Evolutionary conservation across 2,888 invertebrate species (phyloP).

Genomic region (Trichopoda pennipes): DNA sequence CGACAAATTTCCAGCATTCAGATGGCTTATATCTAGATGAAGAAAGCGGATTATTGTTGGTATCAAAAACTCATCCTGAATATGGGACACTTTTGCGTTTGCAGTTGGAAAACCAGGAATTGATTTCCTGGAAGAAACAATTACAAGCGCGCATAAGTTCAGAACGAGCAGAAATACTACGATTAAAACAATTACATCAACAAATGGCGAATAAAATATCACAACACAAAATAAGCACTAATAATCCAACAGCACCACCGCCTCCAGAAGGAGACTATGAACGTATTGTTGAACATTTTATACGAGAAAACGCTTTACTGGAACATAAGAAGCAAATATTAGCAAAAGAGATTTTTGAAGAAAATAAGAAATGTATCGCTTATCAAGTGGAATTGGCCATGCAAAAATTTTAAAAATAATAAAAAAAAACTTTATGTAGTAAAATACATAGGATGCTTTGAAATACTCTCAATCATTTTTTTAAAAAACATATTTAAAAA

Average conservation of each 20-base stretch:
- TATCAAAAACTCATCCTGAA: constrained; percentile 82
- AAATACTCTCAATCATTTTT: too few relatives aligned
- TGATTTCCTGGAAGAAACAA: constrained; percentile 86
- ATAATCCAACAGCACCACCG: constrained; percentile 7
- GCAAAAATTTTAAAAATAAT: constrained; percentile 73
- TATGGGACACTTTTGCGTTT: constrained; percentile 83
- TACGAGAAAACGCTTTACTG: constrained; percentile 85
- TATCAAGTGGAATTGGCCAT: constrained; percentile 85
- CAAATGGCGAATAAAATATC: constrained; percentile 65
- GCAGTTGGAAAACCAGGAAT: constrained; percentile 86
- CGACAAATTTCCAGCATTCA: constrained; percentile 43
- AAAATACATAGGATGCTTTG: neutral
- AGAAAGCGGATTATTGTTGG: constrained; percentile 80
- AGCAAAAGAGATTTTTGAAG: constrained; percentile 87
- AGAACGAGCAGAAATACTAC: constrained; percentile 88
- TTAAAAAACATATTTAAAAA: too few relatives aligned
- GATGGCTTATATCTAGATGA: constrained; percentile 72
- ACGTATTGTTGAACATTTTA: constrained; percentile 82
- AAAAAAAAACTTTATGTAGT: neutral
- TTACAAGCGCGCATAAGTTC: constrained; percentile 87
- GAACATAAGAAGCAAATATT: constrained; percentile 86
- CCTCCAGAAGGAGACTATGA: constrained; percentile 80
- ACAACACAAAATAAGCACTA: constrained; percentile 15
- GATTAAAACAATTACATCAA: constrained; percentile 82
- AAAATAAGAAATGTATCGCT: constrained; percentile 86